Evolutionary conservation across 2,113 vertebrate genomes (phyloP), one percentile per base, ranked within the genome.

Genomic region (Suricata suricatta): DNA sequence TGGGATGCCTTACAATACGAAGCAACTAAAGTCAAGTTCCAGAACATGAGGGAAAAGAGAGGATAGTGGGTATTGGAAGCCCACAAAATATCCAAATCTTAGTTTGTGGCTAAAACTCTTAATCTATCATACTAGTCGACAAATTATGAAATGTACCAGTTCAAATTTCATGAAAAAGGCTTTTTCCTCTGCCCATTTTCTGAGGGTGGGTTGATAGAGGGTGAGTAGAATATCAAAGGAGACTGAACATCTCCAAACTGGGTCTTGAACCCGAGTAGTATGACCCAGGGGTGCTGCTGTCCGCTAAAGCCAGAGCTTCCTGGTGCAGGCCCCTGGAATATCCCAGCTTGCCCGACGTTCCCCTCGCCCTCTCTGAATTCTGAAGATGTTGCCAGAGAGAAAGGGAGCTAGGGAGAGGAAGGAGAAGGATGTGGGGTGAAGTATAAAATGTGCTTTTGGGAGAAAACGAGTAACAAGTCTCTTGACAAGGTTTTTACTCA

Each of bases 81-180:
- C 54, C 60, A 79, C 17, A 68, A 82, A 88, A 87, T 19, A 66
- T 16, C 14, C 33, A 93, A 69, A 68, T 15, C 25, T 92, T 69
- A 79, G 29, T 38, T n/a, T 44, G n/a, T 57, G 33, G 38, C 35
- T 88, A 80, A 93, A 79, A 57, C 16, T 41, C 35, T 94, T 52
- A 63, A 17, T 25, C 17, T 44, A 16, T 71, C 57, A 68, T 38
- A 71, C 17, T 60, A 80, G 19, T 85, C 85, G 50, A 50, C 6
- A 57, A 87, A 57, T 74, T 17, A 57, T 92, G 76, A 96, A 88
- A 82, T 57, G 6, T 77, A 38, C 35, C 41, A 31, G 57, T 1
- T 72, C 33, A 71, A 44, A 66, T 47, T 81, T 88, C 47, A 33
- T 86, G 71, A 33, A 74, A 12, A 9, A 6, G 25, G 4, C 15